Conservation (phyloP, 2,113 vertebrate genomes). For the Circaetus cinerascens region DNA sequence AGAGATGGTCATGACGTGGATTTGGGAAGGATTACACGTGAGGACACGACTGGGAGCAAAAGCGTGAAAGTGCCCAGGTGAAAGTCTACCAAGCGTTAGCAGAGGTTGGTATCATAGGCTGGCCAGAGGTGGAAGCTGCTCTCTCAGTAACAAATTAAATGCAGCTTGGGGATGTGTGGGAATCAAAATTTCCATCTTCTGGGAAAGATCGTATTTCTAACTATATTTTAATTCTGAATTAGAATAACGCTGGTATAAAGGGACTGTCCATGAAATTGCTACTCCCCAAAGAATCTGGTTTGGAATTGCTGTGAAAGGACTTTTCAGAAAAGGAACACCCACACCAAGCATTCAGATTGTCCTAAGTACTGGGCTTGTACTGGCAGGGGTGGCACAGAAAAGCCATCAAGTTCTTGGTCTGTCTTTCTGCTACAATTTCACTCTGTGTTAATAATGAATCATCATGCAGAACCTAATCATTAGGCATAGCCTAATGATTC, state of each 20-base stretch:
- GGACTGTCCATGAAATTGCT: not conserved
- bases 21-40: not conserved
- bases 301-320: not conserved
- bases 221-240: not conserved
- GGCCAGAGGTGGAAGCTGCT: not conserved
- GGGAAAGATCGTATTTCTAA: not conserved
- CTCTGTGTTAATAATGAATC: not conserved
- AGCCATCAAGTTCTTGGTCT: not conserved
- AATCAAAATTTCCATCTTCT: not conserved
- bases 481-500: not conserved
- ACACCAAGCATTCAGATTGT: not conserved
- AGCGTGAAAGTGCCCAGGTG: not conserved
- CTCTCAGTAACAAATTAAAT: not conserved
- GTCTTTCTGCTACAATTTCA: not conserved
- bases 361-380: not conserved
- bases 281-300: not conserved
- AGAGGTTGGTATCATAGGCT: not conserved
- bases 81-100: not conserved
- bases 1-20: not conserved
- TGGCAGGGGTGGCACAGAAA: not conserved
- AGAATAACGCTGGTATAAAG: not conserved
- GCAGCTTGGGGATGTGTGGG: not conserved
- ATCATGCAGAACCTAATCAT: not conserved
- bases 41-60: not conserved
- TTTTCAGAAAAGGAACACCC: not conserved